Conservation (phyloP, 2,888 invertebrate species). For the Ennomos quercinarius region DNA sequence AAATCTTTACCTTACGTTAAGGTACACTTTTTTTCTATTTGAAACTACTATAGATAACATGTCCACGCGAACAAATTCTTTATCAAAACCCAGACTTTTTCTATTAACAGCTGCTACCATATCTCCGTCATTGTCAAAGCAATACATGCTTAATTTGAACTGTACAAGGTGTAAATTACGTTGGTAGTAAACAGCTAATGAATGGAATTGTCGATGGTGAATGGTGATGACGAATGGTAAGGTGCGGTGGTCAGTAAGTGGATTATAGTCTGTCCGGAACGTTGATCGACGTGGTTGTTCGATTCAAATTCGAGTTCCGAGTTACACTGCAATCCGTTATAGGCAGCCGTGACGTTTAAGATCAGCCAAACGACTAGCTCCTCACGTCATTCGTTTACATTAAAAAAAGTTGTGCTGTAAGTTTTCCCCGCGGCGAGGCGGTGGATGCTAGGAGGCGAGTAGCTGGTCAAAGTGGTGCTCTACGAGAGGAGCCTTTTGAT, state of each 20-base stretch:
- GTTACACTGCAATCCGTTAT: no score
- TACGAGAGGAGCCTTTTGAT: no score
- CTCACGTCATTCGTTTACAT: no score
- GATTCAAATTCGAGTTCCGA: no score
- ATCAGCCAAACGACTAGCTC: no score
- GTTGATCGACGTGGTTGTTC: slow-evolving; percentile 2
- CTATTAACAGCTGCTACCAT: slow-evolving; percentile 27
- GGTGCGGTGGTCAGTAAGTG: slow-evolving; percentile 74
- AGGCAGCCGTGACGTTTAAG: no score
- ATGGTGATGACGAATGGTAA: slow-evolving; percentile 70
- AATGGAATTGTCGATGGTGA: slow-evolving; percentile 63
- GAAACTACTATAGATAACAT: no score
- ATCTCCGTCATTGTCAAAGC: slow-evolving; percentile 54
- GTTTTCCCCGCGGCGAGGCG: no score
- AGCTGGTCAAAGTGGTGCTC: no score
- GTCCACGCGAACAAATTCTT: slow-evolving; percentile 3
- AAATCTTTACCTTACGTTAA: neutral
- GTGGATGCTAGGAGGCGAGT: no score
- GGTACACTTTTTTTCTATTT: no score
- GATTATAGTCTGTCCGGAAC: slow-evolving; percentile 52
- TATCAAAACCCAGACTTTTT: slow-evolving; percentile 20
- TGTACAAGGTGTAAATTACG: slow-evolving; percentile 67
- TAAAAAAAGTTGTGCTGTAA: no score
- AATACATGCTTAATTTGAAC: slow-evolving; percentile 60
- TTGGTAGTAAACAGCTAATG: slow-evolving; percentile 56